A percentile compares a stretch with the other conserved stretches of the same genome.
Evolutionary conservation across 2,888 invertebrate species (phyloP).

Genomic region (Drosophila paramelanica): DNA sequence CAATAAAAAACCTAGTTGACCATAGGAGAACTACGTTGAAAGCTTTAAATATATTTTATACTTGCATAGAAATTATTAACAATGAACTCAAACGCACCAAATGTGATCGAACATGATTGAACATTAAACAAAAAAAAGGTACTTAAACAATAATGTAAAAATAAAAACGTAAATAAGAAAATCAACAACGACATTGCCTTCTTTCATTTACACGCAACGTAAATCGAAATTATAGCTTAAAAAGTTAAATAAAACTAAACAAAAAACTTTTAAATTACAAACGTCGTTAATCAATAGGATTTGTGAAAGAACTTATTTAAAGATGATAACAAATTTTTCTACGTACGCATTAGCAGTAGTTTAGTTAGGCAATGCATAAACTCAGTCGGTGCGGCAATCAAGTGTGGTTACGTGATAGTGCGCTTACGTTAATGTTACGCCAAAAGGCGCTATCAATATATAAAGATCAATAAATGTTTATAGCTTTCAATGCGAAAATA

Average conservation of each 20-base stretch:
- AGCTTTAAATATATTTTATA: conserved; percentile 77
- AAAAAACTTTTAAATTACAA: conserved; percentile 24
- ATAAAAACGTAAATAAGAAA: conserved; percentile 36
- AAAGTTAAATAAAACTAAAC: conserved; percentile 9
- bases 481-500: conserved; percentile 80
- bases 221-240: conserved; percentile 48
- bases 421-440: conserved; percentile 57
- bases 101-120: conserved; percentile 67
- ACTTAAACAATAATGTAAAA: conserved; percentile 43
- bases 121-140: conserved; percentile 33
- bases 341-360: conserved; percentile 55
- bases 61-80: conserved; percentile 39
- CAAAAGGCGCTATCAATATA: conserved; percentile 51
- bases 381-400: conserved; percentile 38
- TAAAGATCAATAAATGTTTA: conserved; percentile 81
- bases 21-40: conserved; percentile 41
- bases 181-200: conserved; percentile 73
- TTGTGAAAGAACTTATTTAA: conserved; percentile 6
- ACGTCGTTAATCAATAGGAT: conserved; percentile 24
- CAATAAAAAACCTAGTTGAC: conserved; percentile 32
- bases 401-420: conserved; percentile 44
- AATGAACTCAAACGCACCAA: conserved; percentile 66
- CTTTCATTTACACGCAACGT: conserved; percentile 57
- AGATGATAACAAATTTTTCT: conserved; percentile 56
- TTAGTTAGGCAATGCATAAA: conserved; percentile 63